phyloP scores from a whole-genome alignment of 2,113 vertebrate genomes.

The Mionectes macconnelli region DNA sequence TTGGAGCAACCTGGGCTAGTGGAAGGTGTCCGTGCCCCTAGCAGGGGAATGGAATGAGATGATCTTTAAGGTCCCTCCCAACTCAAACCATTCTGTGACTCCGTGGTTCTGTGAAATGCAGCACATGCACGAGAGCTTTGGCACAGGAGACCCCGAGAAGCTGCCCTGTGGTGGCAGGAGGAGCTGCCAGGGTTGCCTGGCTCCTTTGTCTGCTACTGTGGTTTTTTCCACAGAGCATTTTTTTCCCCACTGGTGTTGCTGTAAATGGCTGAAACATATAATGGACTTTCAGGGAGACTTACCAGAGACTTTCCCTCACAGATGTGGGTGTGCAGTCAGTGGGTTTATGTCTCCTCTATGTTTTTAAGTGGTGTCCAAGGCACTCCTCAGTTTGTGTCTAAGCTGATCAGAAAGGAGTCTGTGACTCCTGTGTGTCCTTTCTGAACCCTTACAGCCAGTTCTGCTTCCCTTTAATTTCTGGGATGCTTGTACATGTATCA shows the following conservation, averaged over 20 bases:
- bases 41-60: not conserved
- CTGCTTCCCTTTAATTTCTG: not conserved
- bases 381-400: not conserved
- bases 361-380: not conserved
- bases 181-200: not conserved
- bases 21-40: not conserved
- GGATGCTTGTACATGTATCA: not conserved
- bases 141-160: not conserved
- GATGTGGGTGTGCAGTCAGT: not conserved
- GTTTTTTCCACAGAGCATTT: not conserved
- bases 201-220: not conserved
- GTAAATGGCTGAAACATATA: not conserved
- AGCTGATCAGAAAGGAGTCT: not conserved
- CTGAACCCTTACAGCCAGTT: not conserved
- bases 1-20: too few species aligned
- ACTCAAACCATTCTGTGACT: not conserved
- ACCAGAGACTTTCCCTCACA: not conserved
- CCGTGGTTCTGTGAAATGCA: not conserved
- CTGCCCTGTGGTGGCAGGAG: not conserved
- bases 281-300: not conserved
- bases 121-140: accelerated
- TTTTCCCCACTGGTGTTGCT: not conserved
- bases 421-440: not conserved
- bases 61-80: not conserved
- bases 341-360: not conserved